Base-by-base conservation (phyloP, 1,140 invertebrate genomes). In the Ceratosolen fusciceps region DNA sequence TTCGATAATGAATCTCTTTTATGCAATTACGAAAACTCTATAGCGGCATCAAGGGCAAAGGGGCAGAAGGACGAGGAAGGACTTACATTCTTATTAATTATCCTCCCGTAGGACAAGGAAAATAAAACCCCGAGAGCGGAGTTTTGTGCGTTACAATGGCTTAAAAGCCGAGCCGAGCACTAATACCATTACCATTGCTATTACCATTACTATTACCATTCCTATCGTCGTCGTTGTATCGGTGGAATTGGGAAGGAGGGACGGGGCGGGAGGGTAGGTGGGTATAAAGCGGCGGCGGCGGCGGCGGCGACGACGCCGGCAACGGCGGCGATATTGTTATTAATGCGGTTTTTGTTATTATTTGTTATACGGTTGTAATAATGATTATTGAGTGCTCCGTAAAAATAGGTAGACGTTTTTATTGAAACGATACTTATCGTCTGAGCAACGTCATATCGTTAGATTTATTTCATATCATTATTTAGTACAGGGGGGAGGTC, bases 391-490 rank as follows among this genome's bases (percentile, higher is more conserved):
- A 19, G 56, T 43, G 47, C 24, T 31, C 24, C 58, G 58, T 37
- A 65, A 37, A 65, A 65, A 65, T 65, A 37, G 14, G 60, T 34
- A 77, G 8, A 37, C 70, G 58, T 70, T 74, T 80, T 74, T 70
- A 80, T 74, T 70, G 49, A 70, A 74, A 72, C 43, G 37, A 60
- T 74, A 80, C 52, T 80, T 75, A 75, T 80, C 79, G 49, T 47
- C 43, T 56, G 73, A 39, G 67, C 34, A 24, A 49, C 62, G 72
- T 70, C 77, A 70, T 74, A 74, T 74, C 71, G 49, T 74, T 80
- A 68, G 78, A 80, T 80, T 80, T 80, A 80, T 74, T 74, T 74
- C 72, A 26, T 58, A 80, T 70, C 60, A 74, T 80, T 80, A 77
- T 77, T 77, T 68, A 77, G 10, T 73, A 56, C 52, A 62, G 24